Percentiles rank a stretch among this genome's conserved stretches.
Conservation (phyloP, 2,113 vertebrate genomes). For the Pollimyrus isidori region DNA sequence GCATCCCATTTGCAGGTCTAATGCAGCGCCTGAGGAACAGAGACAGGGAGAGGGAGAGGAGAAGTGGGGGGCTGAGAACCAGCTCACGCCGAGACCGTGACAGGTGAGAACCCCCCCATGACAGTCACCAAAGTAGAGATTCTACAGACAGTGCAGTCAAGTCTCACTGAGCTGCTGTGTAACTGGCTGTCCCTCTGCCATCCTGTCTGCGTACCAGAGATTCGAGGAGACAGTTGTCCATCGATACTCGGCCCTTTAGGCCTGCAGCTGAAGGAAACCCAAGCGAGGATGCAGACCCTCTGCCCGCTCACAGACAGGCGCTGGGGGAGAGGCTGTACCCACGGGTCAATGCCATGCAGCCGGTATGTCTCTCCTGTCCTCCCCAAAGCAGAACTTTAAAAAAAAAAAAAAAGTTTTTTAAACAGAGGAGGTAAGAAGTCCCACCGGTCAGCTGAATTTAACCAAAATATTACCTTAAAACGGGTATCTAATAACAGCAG, state of each 20-base stretch:
- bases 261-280: constrained; percentile 94
- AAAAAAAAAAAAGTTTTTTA: not conserved
- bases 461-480: not conserved
- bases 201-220: constrained; percentile 63
- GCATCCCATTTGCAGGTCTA: constrained; percentile 63
- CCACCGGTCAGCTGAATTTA: not conserved
- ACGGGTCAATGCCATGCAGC: constrained; percentile 95
- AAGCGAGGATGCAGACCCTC: constrained; percentile 89
- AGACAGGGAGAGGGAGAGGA: constrained; percentile 88
- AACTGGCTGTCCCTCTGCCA: not conserved
- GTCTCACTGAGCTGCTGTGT: not conserved
- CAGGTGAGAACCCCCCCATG: constrained; percentile 57
- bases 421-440: not conserved
- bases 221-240: constrained; percentile 92
- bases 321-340: constrained; percentile 97
- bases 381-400: not conserved
- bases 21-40: constrained; percentile 96
- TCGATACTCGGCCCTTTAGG: constrained; percentile 92
- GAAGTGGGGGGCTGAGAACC: constrained; percentile 88
- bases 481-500: not conserved
- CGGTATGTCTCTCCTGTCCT: constrained; percentile 54
- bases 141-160: not conserved
- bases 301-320: constrained; percentile 93
- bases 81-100: constrained; percentile 92
- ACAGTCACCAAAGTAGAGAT: not conserved